Percentiles rank a stretch among this genome's conserved stretches.
Conservation (phyloP, 2,797 vertebrate genomes). For the Moxostoma hubbsi region DNA sequence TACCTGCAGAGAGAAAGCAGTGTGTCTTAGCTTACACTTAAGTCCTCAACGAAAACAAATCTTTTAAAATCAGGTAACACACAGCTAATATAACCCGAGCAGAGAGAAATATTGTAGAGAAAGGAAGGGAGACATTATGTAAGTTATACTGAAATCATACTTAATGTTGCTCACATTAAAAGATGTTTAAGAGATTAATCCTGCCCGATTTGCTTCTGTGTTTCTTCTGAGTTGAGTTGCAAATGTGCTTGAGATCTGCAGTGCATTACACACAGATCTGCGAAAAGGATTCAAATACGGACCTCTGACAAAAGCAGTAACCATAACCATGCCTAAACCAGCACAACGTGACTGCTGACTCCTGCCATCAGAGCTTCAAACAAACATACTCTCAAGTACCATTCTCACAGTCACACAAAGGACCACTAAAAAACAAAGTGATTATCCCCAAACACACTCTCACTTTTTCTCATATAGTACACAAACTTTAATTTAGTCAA, state of each 20-base stretch:
- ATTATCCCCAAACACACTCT: too few species aligned
- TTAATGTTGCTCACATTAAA: neutral
- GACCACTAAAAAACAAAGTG: too few species aligned
- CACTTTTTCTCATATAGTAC: too few species aligned
- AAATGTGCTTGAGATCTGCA: neutral
- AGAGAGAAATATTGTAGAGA: conserved; percentile 17
- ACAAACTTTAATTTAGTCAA: too few species aligned
- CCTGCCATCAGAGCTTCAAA: neutral
- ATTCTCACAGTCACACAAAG: neutral
- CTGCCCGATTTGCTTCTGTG: neutral
- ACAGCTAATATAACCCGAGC: conserved; percentile 8
- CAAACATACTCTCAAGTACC: neutral
- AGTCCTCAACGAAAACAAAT: conserved; percentile 70
- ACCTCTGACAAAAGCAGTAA: conserved; percentile 6
- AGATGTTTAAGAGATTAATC: too few species aligned
- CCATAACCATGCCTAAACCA: neutral
- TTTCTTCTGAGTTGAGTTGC: neutral
- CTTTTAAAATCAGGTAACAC: conserved; percentile 64
- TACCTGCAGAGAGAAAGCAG: neutral
- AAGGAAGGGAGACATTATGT: neutral
- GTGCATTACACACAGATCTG: neutral
- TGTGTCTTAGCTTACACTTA: conserved; percentile 60
- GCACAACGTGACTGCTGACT: conserved; percentile 5
- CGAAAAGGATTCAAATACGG: neutral
- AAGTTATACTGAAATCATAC: neutral